Evolutionary conservation across 2,888 invertebrate genomes (phyloP), one percentile per base, ranked within the genome.

Genomic region (Synanthedon myopaeformis): DNA sequence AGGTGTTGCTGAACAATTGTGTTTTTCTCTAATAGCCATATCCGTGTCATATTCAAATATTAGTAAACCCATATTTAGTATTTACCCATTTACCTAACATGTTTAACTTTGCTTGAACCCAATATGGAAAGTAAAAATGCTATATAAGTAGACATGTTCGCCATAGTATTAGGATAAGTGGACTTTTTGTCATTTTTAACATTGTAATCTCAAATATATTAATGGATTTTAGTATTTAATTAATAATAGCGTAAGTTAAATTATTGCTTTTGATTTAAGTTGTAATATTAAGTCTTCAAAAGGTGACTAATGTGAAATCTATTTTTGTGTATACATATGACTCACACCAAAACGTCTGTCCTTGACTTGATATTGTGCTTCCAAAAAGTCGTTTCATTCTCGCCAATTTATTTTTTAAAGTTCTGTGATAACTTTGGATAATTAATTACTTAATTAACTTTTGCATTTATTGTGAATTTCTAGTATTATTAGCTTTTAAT

Each of bases 401-500:
- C 35, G 51, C 51, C 51, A 41, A 12, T 41, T 35, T 51, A 35
- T 51, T 51, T 23, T 49, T 19, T 49, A 49, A 49, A 51, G 70
- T 70, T 74, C 80, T 83, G 83, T 84, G 84, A 84, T 84, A 75
- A 63, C 58, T 63, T 70, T 64, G 61, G 57, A 53, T 57, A 54
- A 53, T 35, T 35, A 61, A 60, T 63, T 62, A 23, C 4, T 23
- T 23, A 23, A n/a, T 59, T 55, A 54, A 57, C 53, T 61, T 60
- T 66, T 70, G 69, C 70, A 67, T 66, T 71, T 70, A 28, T 49
- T 54, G 41, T 17, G 41, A 42, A 50, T 19, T 59, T 68, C 60
- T 72, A 74, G 74, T 79, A 76, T 76, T 79, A 63, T 69, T 77
- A 75, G 69, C 60, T 66, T 23, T 23, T 23, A 23, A 66, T 70